These are phyloP conservation scores for Chymomyza amoena DNA, from an alignment of 2,888 invertebrate species.

Conservation along the genomic window DNA sequence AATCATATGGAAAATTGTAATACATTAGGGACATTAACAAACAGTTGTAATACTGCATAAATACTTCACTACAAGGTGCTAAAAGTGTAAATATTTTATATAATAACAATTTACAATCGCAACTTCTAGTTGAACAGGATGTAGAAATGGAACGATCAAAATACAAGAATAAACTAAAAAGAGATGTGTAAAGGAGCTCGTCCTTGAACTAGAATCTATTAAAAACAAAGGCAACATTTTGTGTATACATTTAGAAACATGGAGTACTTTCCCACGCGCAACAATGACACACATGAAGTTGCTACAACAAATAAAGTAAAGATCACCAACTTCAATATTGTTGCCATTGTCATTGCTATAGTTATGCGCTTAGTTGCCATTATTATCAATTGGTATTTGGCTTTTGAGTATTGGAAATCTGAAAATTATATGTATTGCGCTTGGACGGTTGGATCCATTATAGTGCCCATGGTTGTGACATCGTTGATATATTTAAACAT, in stretches of 20 bases:
- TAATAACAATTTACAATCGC: no score
- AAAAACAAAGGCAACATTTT: no score
- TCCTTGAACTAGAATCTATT: no score
- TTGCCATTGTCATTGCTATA: conserved; percentile 34
- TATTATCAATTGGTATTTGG: conserved; percentile 49
- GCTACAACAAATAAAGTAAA: conserved; percentile 2
- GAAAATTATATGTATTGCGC: conserved; percentile 30
- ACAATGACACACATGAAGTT: background rate
- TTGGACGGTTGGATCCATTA: conserved; percentile 53
- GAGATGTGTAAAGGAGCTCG: no score
- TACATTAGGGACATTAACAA: background rate
- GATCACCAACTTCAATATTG: conserved; percentile 28
- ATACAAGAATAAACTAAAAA: no score
- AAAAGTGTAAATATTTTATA: no score
- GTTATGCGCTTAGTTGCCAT: conserved; percentile 45
- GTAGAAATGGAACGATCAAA: background rate
- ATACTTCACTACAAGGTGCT: background rate
- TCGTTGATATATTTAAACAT: conserved; percentile 47
- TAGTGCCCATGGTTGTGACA: conserved; percentile 50
- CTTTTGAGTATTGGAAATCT: conserved; percentile 36
- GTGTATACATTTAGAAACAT: background rate
- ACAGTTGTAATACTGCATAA: background rate
- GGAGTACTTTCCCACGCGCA: background rate
- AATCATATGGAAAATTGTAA: background rate
- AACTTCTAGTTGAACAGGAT: background rate